Conservation (phyloP, 2,797 vertebrate species). For the Loriculus beryllinus region DNA sequence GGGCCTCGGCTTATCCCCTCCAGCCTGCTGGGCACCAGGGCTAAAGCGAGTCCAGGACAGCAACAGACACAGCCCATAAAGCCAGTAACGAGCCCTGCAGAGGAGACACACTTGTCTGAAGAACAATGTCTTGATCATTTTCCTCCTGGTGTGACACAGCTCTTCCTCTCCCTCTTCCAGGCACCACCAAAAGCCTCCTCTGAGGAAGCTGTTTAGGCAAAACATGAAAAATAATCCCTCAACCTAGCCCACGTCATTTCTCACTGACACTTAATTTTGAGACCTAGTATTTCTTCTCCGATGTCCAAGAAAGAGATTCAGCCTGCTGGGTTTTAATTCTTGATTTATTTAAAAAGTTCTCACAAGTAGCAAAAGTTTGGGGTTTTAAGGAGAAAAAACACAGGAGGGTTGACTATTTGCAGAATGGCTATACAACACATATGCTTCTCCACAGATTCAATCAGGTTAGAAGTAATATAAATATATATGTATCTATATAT, state of each 20-base stretch:
- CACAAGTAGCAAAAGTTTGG: not conserved
- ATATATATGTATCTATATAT: not conserved
- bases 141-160: not conserved
- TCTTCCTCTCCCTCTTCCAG: not conserved
- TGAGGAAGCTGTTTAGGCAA: not conserved
- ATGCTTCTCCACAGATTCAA: not conserved
- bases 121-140: not conserved
- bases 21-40: not conserved
- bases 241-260: rapidly evolving
- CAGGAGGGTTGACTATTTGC: not conserved
- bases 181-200: not conserved
- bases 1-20: not conserved
- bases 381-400: not conserved
- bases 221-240: not conserved
- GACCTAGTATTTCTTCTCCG: rapidly evolving
- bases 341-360: slow-evolving; percentile 52
- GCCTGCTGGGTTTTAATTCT: not conserved
- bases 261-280: not conserved
- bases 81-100: not conserved
- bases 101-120: not conserved
- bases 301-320: not conserved
- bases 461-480: not conserved
- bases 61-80: not conserved
- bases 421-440: not conserved
- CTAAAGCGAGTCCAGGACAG: not conserved